Evolutionary conservation across 1,140 invertebrate species (phyloP).

Genomic region (Colletes latitarsis): DNA sequence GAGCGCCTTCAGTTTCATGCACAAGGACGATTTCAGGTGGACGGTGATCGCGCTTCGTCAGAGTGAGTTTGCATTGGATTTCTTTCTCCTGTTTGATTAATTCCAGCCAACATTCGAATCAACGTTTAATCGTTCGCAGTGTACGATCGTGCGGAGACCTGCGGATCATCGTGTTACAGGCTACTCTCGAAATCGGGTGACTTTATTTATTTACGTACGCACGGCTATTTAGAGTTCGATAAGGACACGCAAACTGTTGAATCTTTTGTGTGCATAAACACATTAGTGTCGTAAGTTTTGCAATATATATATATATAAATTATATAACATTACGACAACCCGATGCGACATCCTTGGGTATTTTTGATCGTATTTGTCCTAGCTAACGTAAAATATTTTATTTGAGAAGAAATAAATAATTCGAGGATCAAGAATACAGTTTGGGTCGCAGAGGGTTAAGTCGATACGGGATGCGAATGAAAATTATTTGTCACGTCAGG

Average conservation of each 20-base stretch:
- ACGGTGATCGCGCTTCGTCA: constrained; percentile 90
- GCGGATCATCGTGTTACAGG: constrained; percentile 90
- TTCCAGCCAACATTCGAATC: constrained; percentile 3
- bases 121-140: constrained; percentile 83
- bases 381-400: too few species aligned
- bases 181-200: constrained; percentile 88
- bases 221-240: constrained; percentile 90
- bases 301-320: neutral
- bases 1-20: constrained; percentile 93
- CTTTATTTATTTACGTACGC: constrained; percentile 90
- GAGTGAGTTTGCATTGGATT: constrained; percentile 84
- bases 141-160: constrained; percentile 88
- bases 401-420: too few species aligned
- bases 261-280: constrained; percentile 93
- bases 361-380: too few species aligned
- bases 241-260: constrained; percentile 86
- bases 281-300: constrained; percentile 85
- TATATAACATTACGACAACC: too few species aligned
- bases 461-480: neutral
- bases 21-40: constrained; percentile 91
- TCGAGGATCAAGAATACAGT: too few species aligned
- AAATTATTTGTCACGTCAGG: constrained; percentile 64
- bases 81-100: neutral
- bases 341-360: too few species aligned
- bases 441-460: neutral